Base-by-base conservation (phyloP, 2,797 vertebrate genomes). In the Bryconaethiops microstoma region DNA sequence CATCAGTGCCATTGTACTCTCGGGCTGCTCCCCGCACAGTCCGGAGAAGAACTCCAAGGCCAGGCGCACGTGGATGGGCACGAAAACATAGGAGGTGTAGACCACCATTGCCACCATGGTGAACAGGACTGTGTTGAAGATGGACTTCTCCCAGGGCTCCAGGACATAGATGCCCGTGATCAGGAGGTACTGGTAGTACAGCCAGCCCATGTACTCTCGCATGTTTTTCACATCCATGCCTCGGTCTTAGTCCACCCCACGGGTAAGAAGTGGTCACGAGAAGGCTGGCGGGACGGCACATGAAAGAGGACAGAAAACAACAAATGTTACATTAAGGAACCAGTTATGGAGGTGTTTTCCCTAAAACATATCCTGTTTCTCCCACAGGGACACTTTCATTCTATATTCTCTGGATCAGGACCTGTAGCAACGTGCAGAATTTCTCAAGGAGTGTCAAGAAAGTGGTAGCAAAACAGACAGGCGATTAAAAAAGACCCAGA, bases 161-260 rank as follows among this genome's bases (percentile, higher is more conserved):
- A 99, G 89, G 85, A 99, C 97, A 0, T 98, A 97, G 91, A 97
- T 97, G 89, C 97, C 97, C 0, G 96, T 98, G 86, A 99, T 93
- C 85, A 99, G 96, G 55, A 96, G 95, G 90, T 99, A 99, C 89
- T 99, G 98, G 90, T 95, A 99, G 94, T 99, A 98, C n/a, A 99
- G 92, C 98, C 98, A 99, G 82, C 94, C 93, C 74, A 99, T 77
- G 83, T 96, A 96, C 71, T 98, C 97, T 90, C 92, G 95, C 83
- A 97, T 89, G 39, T 87, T 93, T 89, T 94, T 97, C 84, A 98
- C 88, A 84, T 94, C 95, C 97, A 98, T 99, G 86, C 79, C 64
- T 42, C 17, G 17, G 45, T 19, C 10, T 25, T 2, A 63, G 54
- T 40, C 45, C 29, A 55, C 60, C n/a, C 19, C 35, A 9, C 48